phyloP scores from a whole-genome alignment of 2,113 vertebrate genomes.

The Sisor rabdophorus region DNA sequence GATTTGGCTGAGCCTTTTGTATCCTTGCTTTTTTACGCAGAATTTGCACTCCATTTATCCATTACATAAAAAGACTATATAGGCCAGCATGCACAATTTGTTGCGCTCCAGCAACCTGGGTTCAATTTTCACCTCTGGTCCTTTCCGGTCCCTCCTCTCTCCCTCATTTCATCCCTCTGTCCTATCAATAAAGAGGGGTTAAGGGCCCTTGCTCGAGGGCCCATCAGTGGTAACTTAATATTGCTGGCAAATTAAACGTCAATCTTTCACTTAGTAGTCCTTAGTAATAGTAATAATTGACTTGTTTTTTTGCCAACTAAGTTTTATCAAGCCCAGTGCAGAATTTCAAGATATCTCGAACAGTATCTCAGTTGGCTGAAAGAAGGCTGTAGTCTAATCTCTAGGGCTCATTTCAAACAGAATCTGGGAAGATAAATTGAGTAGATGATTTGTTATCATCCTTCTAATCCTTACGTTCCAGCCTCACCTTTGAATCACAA shows the following conservation, averaged over 20 bases:
- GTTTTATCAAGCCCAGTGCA: background rate
- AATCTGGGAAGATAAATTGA: constrained; percentile 33
- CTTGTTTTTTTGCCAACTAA: background rate
- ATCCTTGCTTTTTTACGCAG: background rate
- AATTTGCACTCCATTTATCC: background rate
- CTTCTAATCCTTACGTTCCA: constrained; percentile 38
- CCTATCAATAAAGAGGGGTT: too few species aligned
- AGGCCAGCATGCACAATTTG: too few species aligned
- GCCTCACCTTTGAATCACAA: constrained; percentile 37
- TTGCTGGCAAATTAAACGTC: too few species aligned
- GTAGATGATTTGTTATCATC: constrained; percentile 40
- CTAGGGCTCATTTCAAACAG: constrained; percentile 24
- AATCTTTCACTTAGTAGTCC: too few species aligned
- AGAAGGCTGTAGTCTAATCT: constrained; percentile 21
- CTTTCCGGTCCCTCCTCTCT: too few species aligned
- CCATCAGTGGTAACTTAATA: too few species aligned
- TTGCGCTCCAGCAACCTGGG: too few species aligned
- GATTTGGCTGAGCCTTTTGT: background rate
- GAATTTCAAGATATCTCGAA: background rate
- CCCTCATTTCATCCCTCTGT: too few species aligned
- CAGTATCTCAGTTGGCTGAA: constrained; percentile 13
- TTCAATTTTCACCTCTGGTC: too few species aligned
- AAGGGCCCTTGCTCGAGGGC: too few species aligned
- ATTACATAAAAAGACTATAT: too few species aligned
- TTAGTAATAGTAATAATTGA: too few species aligned